Percentiles rank a stretch among this genome's conserved stretches.
Conservation (phyloP, 2,797 vertebrate genomes). For the Hirundo rustica region DNA sequence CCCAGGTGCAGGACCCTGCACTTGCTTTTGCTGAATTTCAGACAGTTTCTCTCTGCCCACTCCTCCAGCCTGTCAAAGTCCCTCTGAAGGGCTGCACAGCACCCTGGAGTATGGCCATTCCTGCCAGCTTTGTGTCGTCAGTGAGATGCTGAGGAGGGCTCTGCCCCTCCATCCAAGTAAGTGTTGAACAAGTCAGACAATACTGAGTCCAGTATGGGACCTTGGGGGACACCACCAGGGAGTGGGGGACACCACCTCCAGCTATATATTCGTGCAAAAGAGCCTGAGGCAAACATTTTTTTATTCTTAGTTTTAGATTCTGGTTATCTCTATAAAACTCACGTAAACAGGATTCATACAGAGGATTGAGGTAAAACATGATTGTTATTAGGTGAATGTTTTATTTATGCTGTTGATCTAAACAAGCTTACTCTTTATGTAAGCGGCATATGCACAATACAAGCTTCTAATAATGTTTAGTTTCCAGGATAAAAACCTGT, state of each 20-base stretch:
- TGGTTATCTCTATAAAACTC: not conserved
- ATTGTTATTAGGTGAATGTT: not conserved
- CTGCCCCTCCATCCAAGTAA: not conserved
- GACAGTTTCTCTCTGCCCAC: no score
- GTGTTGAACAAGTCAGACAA: not conserved
- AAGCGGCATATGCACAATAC: not conserved
- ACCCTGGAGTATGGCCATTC: rapidly evolving
- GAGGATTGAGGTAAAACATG: not conserved
- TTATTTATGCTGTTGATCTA: not conserved
- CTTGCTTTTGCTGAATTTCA: not conserved
- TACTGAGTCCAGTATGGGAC: rapidly evolving
- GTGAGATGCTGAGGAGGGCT: not conserved
- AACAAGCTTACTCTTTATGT: not conserved
- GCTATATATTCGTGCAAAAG: not conserved
- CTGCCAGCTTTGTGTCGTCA: not conserved
- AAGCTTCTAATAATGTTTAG: not conserved
- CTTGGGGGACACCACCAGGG: not conserved
- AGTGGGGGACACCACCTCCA: not conserved
- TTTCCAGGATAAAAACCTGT: not conserved
- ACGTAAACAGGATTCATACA: not conserved
- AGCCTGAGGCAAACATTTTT: not conserved
- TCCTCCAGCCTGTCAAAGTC: not conserved
- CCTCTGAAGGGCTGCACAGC: not conserved
- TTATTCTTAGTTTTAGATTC: not conserved
- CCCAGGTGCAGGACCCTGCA: not conserved